phyloP scores from a whole-genome alignment of 1,140 invertebrate genomes.

The Cephus cinctus region DNA sequence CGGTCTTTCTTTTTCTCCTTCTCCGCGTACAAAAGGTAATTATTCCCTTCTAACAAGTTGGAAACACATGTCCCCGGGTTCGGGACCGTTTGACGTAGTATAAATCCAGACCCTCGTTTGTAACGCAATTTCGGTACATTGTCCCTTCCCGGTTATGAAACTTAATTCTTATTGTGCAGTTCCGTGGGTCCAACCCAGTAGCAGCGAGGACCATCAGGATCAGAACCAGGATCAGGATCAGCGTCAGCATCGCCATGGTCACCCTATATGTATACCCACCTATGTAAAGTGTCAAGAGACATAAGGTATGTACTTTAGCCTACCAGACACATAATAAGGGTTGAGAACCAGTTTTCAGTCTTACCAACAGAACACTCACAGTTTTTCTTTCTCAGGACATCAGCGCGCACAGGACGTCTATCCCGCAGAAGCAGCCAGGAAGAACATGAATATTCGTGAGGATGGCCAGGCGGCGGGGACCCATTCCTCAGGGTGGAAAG shows the following conservation, averaged over 20 bases:
- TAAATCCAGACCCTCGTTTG: conserved; percentile 49
- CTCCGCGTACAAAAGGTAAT: conserved; percentile 28
- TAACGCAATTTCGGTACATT: conserved; percentile 48
- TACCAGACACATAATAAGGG: conserved; percentile 17
- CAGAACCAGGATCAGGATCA: too few species aligned
- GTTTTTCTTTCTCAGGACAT: conserved; percentile 26
- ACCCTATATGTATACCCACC: too few species aligned
- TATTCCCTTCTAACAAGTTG: conserved; percentile 37
- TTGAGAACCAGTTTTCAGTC: conserved; percentile 40
- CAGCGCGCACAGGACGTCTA: conserved; percentile 19
- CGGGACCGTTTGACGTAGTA: conserved; percentile 20
- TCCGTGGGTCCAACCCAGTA: conserved; percentile 25
- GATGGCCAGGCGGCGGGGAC: neutral
- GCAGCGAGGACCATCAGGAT: too few species aligned
- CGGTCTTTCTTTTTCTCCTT: neutral
- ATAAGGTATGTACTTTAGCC: too few species aligned
- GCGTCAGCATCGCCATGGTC: too few species aligned
- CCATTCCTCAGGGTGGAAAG: too few species aligned
- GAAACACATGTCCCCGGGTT: conserved; percentile 38
- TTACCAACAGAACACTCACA: conserved; percentile 20
- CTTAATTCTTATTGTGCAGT: conserved; percentile 47
- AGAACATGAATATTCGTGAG: neutral
- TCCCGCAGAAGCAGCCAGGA: neutral
- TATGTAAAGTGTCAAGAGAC: too few species aligned
- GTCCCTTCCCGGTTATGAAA: conserved; percentile 47